Base-by-base conservation (phyloP, 2,113 vertebrate species). In the Pachypanchax playfairii region DNA sequence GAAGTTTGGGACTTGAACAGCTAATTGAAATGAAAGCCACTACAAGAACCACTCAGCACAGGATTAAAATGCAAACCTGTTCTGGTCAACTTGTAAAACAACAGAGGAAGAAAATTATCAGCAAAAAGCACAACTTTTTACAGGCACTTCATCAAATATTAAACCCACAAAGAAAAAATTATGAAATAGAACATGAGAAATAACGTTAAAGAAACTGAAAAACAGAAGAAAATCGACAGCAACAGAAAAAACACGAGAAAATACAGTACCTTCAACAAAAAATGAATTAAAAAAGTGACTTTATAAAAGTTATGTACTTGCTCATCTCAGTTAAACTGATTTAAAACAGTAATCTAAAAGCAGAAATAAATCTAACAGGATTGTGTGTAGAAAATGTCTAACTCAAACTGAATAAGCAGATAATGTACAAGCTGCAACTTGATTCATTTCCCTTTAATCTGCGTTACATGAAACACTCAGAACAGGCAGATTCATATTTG, bases 401-500 rank as follows among this genome's bases (percentile, higher is more conserved):
- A n/a, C n/a, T n/a, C 29, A 31, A 31, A 7, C 29, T 10, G 1
- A 6, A 48, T 8, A 48, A 8, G 14, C 46, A 48, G 14, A 21
- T 33, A 24, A 53, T 17, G 21, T 10, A 9, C 20, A 53, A 35
- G 18, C 29, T 38, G 43, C 14, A 13, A 18, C 29, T 44, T 15
- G 47, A 46, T 44, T 47, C 11, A 20, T 54, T 55, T 48, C 13
- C 17, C 39, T 38, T 6, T 36, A 21, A 38, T n/a, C 9, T 13
- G 44, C 18, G 36, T 52, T 5, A 4, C 29, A 22, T 28, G 62
- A 57, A 33, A 35, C 14, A 33, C 13, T 42, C 64, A 41, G 33
- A 15, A 24, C 22, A 31, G 43, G 56, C 24, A 56, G 14, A 48
- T 28, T 24, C 31, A 38, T 17, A 47, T 42, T 26, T 10, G n/a